These are phyloP conservation scores for Mandrillus leucophaeus DNA, from an alignment of 2,113 vertebrate genomes.

Conservation along the genomic window DNA sequence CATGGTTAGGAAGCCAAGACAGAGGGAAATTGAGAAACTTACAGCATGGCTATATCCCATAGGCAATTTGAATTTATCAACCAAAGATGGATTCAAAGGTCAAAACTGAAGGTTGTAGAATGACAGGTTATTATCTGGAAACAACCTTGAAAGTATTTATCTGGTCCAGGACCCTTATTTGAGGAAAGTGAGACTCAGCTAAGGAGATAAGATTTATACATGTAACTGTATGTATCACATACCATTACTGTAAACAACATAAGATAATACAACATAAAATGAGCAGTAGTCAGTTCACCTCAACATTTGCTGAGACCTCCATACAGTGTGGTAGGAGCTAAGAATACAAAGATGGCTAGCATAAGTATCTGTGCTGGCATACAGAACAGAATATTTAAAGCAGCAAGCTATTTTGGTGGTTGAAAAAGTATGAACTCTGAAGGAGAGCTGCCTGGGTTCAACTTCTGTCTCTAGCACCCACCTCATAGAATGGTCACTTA, in stretches of 20 bases:
- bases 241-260: neutral
- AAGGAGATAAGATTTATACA: neutral
- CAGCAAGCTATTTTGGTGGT: neutral
- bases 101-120: neutral
- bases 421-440: neutral
- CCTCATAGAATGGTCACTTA: neutral
- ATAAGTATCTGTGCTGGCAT: neutral
- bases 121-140: neutral
- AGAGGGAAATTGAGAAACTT: neutral
- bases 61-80: neutral
- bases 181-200: neutral
- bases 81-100: neutral
- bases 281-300: neutral
- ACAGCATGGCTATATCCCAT: too few relatives aligned
- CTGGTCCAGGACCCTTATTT: neutral
- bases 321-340: neutral
- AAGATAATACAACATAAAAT: neutral
- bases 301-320: neutral
- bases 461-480: neutral
- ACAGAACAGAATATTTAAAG: neutral
- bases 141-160: neutral
- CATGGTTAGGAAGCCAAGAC: neutral
- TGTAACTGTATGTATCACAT: neutral
- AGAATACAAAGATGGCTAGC: neutral
- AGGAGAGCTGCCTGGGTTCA: neutral